Percentiles rank a stretch among this genome's conserved stretches.
Evolutionary conservation across 1,140 invertebrate species (phyloP).

Genomic region (Antheraea pernyi): DNA sequence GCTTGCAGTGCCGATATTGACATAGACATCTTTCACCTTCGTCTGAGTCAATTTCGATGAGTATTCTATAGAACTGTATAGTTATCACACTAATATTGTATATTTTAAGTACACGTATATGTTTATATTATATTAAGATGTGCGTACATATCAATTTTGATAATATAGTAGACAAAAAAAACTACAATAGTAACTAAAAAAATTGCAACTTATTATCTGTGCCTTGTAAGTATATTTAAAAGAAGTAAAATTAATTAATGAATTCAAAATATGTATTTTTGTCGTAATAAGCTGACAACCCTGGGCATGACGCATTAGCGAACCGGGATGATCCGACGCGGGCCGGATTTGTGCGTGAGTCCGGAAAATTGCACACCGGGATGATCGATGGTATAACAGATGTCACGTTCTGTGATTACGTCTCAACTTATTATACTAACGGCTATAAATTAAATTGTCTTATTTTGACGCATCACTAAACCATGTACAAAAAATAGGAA

Average conservation of each 20-base stretch:
- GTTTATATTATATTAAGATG: too few relatives aligned
- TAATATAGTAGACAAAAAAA: too few relatives aligned
- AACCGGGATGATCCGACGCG: conserved; percentile 47
- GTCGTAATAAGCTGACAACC: conserved; percentile 5
- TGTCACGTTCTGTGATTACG: conserved; percentile 58
- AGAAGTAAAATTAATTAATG: neutral
- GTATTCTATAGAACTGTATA: too few relatives aligned
- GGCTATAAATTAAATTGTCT: neutral
- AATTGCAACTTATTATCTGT: too few relatives aligned
- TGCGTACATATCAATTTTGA: too few relatives aligned
- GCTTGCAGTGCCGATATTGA: too few relatives aligned
- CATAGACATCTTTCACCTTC: too few relatives aligned
- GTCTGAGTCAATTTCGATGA: too few relatives aligned
- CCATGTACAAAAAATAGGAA: neutral
- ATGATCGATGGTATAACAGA: conserved; percentile 62
- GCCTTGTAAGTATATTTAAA: too few relatives aligned
- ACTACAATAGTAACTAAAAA: too few relatives aligned
- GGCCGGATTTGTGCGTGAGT: conserved; percentile 47
- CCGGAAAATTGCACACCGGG: conserved; percentile 56
- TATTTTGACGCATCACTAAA: neutral
- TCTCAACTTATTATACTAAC: conserved; percentile 6
- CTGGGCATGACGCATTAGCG: conserved; percentile 52
- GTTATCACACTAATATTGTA: too few relatives aligned
- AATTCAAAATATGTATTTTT: neutral
- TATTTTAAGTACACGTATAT: too few relatives aligned